Evolutionary conservation across 2,888 invertebrate species (phyloP), one percentile per base, ranked within the genome.

Genomic region (Callimorpha dominula): DNA sequence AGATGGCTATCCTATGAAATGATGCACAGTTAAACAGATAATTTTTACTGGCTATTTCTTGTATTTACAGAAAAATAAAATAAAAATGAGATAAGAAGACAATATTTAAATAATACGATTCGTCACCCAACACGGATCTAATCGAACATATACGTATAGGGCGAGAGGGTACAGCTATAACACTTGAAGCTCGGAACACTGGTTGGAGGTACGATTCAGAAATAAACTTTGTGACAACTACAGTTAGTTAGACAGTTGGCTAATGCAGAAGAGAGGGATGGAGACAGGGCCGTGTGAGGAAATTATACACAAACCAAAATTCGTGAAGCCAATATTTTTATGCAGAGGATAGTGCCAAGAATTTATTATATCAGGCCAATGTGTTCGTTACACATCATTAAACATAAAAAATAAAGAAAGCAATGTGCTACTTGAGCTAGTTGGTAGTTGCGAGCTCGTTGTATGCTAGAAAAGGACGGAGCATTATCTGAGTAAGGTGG

Each of bases 11-110:
- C 97, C 97, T 97, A 97, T 96, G 96, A 96, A 96, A 96, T 96
- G 97, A 96, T 96, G 96, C 96, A 97, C 96, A 97, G 97, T 97
- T 97, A 97, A 97, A 97, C 96, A 97, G 96, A 97, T 97, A 96
- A 97, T 97, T 96, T 97, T 97, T 97, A 97, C 96, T 96, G 94
- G 92, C 95, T 93, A 93, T 95, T 94, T 94, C 92, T 94, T 94
- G 94, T 95, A 95, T 96, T 95, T 94, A 95, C 94, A 96, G 91
- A 92, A 91, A 92, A 90, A 86, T 86, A 83, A 88, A 90, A 91
- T 88, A 87, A 89, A 68, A 89, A 90, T 80, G 82, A 82, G 80
- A 83, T 86, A 91, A 88, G 85, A 89, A 89, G 85, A 86, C 83
- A 87, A 84, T 78, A 85, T 86, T 86, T 86, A 86, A 88, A 81